phyloP scores from a whole-genome alignment of 2,797 vertebrate genomes.

The Margarornis squamiger region DNA sequence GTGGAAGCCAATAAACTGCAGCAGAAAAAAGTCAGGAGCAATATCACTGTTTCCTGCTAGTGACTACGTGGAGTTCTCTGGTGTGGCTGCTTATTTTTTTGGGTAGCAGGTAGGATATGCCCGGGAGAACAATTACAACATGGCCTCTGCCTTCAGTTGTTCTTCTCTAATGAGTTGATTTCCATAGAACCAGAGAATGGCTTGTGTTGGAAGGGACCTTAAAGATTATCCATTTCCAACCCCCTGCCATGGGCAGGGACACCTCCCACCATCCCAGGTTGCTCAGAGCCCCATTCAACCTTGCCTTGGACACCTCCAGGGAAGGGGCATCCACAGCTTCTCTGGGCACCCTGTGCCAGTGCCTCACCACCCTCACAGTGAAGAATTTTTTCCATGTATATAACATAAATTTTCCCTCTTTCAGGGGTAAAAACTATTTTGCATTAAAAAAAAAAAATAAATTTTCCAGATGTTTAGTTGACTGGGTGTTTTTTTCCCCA shows the following conservation, averaged over 20 bases:
- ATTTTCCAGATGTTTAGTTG: neutral
- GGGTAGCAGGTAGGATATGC: neutral
- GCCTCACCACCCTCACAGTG: neutral
- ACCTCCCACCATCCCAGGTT: neutral
- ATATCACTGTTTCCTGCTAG: neutral
- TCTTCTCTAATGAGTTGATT: neutral
- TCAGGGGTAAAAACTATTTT: neutral
- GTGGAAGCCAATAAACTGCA: neutral
- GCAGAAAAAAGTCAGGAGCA: neutral
- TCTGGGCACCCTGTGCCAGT: neutral
- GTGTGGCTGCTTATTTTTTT: neutral
- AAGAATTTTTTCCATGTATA: neutral
- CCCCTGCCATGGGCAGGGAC: neutral
- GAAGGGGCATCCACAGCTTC: neutral
- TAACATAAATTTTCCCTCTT: neutral
- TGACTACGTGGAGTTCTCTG: rapidly evolving
- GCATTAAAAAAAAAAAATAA: rapidly evolving
- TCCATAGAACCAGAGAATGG: neutral
- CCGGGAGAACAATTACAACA: neutral
- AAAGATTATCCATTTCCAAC: neutral
- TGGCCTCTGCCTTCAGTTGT: neutral
- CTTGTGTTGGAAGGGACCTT: neutral
- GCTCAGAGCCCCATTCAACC: neutral
- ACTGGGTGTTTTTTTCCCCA: neutral
- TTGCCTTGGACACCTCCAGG: neutral